Base-by-base conservation (phyloP, 1,140 invertebrate species). In the Mylabris phalerata region DNA sequence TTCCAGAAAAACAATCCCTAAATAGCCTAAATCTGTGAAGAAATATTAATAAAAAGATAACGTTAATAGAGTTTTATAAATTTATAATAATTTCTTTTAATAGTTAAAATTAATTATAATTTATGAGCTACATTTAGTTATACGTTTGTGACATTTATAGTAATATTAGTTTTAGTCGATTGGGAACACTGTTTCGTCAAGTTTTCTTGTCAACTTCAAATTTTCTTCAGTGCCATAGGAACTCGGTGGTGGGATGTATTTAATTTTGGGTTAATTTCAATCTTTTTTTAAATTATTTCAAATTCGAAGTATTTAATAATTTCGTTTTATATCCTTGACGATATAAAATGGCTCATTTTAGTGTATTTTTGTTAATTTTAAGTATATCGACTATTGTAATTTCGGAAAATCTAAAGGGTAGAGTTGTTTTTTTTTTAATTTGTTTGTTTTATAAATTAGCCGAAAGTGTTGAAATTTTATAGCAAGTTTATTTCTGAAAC, bases 141-240 rank as follows among this genome's bases (percentile, higher is more conserved):
- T 19, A 32, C 32, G 7, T 5, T 3, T 32, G 32, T 7, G 7
- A 7, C 4, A 32, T 5, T 32, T 32, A 4, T 32, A 32, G 32
- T 32, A 32, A 32, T 4, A 5, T 32, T 32, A 5, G 32, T 32
- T 32, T 7, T 32, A 32, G 32, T 32, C 32, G 32, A 32, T 32
- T 32, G 32, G 32, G 4, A 32, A 32, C 32, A 32, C 7, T 32
- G 19, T 19, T 19, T 19, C 19, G 32, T 32, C 2, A 32, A 32
- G 4, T 32, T 32, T 32, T 0, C 7, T 32, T 32, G 32, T 32
- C 32, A 32, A 32, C 7, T 4, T 32, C 32, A 32, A 32, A 32
- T 32, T 32, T 7, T 32, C 32, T 5, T 40, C 42, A 54, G 51
- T 54, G 51, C 51, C 51, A 54, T 54, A 54, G 19, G 3, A 54